Evolutionary conservation across 2,797 vertebrate species (phyloP).

Genomic region (Propithecus deckenii): DNA sequence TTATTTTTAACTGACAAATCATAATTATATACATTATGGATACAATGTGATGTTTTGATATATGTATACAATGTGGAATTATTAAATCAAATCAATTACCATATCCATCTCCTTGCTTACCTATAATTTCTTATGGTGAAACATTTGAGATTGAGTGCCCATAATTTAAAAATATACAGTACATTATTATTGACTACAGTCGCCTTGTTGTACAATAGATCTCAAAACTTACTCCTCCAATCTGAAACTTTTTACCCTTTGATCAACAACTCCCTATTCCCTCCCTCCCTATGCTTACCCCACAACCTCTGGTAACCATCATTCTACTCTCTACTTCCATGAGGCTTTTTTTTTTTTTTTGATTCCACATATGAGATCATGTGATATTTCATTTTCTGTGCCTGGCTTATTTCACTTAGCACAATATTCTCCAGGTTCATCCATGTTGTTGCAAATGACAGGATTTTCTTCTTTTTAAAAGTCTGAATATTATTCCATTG

Average conservation of each 20-base stretch:
- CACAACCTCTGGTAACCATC: neutral
- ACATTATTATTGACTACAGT: neutral
- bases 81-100: neutral
- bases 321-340: neutral
- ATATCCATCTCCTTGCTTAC: neutral
- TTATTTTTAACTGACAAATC: neutral
- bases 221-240: neutral
- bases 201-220: neutral
- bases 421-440: neutral
- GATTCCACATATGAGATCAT: neutral
- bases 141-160: neutral
- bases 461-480: neutral
- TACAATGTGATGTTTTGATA: neutral
- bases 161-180: neutral
- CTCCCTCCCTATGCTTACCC: accelerated
- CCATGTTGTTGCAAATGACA: neutral
- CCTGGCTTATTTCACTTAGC: neutral
- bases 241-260: neutral
- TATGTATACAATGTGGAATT: neutral
- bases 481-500: neutral
- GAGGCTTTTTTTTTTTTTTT: neutral
- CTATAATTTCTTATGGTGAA: neutral
- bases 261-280: neutral
- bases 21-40: neutral
- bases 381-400: neutral